phyloP scores from a whole-genome alignment of 2,888 invertebrate genomes.

The Habroteleia sp. region DNA sequence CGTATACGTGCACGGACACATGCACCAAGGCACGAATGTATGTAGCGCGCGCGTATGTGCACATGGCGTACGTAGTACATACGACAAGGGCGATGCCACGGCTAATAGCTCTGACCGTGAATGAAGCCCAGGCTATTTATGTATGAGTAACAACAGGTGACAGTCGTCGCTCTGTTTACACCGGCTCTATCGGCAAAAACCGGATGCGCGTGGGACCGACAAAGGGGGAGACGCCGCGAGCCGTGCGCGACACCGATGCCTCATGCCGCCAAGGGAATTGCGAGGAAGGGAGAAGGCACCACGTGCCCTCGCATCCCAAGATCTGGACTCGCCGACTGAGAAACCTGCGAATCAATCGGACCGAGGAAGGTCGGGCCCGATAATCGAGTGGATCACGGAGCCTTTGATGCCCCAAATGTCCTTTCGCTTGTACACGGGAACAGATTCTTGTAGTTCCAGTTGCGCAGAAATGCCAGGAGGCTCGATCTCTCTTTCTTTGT shows the following conservation, averaged over 20 bases:
- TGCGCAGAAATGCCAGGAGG: too few species aligned
- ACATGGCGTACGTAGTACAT: conserved; percentile 52
- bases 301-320: conserved; percentile 15
- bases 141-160: conserved; percentile 77
- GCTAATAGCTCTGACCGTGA: conserved; percentile 69
- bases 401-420: too few species aligned
- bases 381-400: too few species aligned
- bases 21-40: conserved; percentile 19
- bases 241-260: conserved; percentile 7
- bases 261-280: conserved; percentile 12
- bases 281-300: conserved; percentile 11
- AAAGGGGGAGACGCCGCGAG: conserved; percentile 25
- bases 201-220: conserved; percentile 46
- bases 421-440: too few species aligned
- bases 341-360: background rate
- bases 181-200: conserved; percentile 71
- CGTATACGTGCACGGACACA: conserved; percentile 9
- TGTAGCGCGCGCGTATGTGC: conserved; percentile 35
- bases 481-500: too few species aligned
- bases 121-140: conserved; percentile 73
- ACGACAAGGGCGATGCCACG: conserved; percentile 65
- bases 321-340: background rate
- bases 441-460: too few species aligned
- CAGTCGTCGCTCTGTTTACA: conserved; percentile 71
- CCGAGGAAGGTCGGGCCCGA: too few species aligned